Conservation (phyloP, 2,797 vertebrate species). For the Sebastes aleutianus region DNA sequence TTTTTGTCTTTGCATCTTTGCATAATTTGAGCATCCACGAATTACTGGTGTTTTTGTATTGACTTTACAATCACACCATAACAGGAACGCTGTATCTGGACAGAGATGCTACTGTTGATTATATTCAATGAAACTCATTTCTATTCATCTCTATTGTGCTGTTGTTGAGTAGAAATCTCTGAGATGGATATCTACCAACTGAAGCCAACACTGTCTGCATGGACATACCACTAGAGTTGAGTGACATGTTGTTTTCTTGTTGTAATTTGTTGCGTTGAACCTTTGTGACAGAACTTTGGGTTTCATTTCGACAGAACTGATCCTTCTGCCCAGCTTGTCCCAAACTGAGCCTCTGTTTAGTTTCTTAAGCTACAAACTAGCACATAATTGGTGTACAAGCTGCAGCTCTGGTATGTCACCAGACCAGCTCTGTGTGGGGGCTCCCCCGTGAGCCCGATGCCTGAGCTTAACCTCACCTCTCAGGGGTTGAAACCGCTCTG, state of each 20-base stretch:
- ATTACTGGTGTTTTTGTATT: not conserved
- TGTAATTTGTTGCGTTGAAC: not conserved
- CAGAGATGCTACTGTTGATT: not conserved
- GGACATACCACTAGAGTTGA: not conserved
- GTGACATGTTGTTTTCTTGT: not conserved
- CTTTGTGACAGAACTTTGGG: not conserved
- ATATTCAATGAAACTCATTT: not conserved
- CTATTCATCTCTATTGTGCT: not conserved
- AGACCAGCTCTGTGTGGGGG: conserved; percentile 29
- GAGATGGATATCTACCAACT: not conserved
- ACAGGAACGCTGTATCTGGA: not conserved
- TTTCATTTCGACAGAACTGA: not conserved
- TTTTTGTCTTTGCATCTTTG: too few relatives aligned
- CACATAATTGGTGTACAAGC: not conserved
- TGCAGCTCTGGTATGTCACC: conserved; percentile 16
- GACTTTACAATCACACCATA: not conserved
- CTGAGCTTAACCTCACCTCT: conserved; percentile 34
- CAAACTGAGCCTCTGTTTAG: conserved; percentile 16
- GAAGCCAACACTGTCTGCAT: not conserved
- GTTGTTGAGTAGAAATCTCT: not conserved
- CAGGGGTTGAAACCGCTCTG: conserved; percentile 2
- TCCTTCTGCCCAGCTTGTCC: not conserved
- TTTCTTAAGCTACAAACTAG: not conserved
- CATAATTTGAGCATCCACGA: too few relatives aligned
- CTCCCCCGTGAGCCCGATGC: not conserved